Conservation (phyloP, 2,888 invertebrate genomes). For the Tenodera sinensis region DNA sequence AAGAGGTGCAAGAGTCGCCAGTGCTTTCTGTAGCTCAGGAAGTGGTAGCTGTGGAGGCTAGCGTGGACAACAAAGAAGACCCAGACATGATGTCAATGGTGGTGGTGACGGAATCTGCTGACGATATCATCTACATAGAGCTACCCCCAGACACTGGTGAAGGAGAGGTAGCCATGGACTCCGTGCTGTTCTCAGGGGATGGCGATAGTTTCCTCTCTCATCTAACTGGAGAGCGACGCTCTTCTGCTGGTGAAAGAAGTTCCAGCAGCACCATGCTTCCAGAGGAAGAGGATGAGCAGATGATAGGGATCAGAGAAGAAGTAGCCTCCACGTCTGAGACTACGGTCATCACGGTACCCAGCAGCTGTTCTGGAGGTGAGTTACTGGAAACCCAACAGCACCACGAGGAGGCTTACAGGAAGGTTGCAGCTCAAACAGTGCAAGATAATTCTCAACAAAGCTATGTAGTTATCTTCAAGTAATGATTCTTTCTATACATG, state of each 20-base stretch:
- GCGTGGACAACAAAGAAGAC: not conserved
- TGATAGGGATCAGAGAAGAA: not conserved
- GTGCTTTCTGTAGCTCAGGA: not conserved
- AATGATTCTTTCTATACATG: not conserved
- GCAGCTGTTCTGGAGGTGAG: not conserved
- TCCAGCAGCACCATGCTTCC: not conserved
- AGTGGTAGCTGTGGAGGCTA: not conserved
- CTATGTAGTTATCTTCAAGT: slow-evolving; percentile 1
- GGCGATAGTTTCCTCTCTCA: not conserved
- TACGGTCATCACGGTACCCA: not conserved
- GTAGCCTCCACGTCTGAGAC: not conserved
- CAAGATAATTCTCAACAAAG: not conserved
- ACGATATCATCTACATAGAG: slow-evolving; percentile 16
- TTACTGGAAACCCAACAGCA: not conserved
- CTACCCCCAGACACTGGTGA: not conserved
- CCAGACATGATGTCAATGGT: slow-evolving; percentile 7
- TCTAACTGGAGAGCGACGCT: not conserved
- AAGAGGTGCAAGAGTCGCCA: not conserved
- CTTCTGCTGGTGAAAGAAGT: not conserved
- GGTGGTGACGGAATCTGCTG: not conserved
- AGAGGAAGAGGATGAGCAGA: not conserved
- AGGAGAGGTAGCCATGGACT: not conserved
- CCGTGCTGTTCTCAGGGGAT: not conserved
- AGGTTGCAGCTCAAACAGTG: not conserved
- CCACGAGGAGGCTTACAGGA: not conserved